Percentiles rank a stretch among this genome's conserved stretches.
Evolutionary conservation across 2,797 vertebrate genomes (phyloP).

Genomic region (Lepus oiostolus): DNA sequence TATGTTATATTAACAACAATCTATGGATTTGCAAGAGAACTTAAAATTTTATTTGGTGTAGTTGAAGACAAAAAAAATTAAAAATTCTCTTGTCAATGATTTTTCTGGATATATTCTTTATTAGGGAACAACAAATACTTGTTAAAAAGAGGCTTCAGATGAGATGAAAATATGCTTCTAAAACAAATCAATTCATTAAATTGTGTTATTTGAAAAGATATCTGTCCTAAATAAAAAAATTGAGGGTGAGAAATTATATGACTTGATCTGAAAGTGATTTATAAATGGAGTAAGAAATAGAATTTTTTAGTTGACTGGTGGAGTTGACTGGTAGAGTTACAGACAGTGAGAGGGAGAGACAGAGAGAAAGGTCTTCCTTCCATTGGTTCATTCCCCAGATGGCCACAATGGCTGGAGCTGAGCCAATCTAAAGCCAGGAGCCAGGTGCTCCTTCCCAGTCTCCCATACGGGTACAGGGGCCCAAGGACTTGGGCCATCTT

Average conservation of each 20-base stretch:
- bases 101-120: constrained; percentile 20
- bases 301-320: not conserved
- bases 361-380: too few species aligned
- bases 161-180: constrained; percentile 21
- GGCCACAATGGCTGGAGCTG: too few species aligned
- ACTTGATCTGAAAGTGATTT: constrained; percentile 24
- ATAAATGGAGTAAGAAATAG: not conserved
- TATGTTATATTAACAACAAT: not conserved
- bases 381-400: too few species aligned
- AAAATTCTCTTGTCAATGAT: not conserved
- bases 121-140: not conserved
- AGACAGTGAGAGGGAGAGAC: too few species aligned
- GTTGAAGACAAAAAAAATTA: constrained; percentile 13
- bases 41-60: not conserved
- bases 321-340: too few species aligned
- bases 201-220: constrained; percentile 12
- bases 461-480: too few species aligned
- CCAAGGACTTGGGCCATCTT: too few species aligned
- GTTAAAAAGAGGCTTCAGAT: not conserved
- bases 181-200: constrained; percentile 38
- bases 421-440: too few species aligned
- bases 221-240: constrained; percentile 9
- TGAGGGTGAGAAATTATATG: not conserved
- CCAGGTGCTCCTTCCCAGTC: too few species aligned
- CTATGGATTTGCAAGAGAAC: not conserved